Percentiles rank a stretch among this genome's conserved stretches.
Conservation (phyloP, 2,113 vertebrate species). For the Phylloscopus whistleri region DNA sequence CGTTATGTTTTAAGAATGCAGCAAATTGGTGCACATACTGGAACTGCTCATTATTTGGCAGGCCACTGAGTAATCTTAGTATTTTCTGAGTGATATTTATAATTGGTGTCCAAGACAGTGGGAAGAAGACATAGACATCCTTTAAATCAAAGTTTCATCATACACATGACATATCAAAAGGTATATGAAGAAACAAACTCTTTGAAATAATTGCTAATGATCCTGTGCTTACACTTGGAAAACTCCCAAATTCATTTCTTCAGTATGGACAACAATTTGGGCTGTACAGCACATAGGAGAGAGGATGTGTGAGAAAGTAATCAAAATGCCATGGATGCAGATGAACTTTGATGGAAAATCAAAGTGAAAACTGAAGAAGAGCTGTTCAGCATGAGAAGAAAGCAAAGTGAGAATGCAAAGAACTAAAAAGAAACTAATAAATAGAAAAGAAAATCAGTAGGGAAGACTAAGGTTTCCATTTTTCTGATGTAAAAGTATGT, state of each 20-base stretch:
- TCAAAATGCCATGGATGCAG: neutral
- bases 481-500: neutral
- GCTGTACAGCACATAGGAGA: neutral
- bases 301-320: neutral
- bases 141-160: neutral
- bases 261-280: neutral
- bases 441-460: neutral
- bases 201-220: neutral
- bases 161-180: neutral
- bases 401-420: neutral
- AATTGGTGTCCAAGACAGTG: neutral
- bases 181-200: neutral
- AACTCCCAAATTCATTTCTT: neutral
- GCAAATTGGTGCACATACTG: neutral
- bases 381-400: neutral
- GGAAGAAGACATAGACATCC: neutral
- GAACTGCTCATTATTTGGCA: constrained; percentile 37
- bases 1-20: constrained; percentile 35
- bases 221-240: neutral
- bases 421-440: neutral
- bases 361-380: neutral
- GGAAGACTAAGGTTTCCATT: neutral
- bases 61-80: neutral
- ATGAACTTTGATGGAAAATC: neutral
- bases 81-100: constrained; percentile 2